Evolutionary conservation across 2,797 vertebrate genomes (phyloP).

Genomic region (Gymnothorax reevesii): DNA sequence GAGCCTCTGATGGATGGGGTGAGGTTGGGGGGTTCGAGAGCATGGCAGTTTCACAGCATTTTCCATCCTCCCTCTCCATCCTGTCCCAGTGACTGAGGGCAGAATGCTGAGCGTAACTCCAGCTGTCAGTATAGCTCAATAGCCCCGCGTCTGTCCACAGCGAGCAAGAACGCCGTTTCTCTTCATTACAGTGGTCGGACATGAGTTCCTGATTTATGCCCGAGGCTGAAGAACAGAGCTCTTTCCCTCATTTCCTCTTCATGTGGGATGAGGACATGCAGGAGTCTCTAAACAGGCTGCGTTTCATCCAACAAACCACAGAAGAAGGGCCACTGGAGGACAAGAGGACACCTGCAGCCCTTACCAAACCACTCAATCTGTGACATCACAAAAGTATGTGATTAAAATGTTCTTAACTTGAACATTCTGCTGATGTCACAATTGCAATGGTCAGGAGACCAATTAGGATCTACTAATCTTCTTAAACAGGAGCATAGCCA

Average conservation of each 20-base stretch:
- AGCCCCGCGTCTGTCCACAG: background rate
- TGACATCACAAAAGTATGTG: no score
- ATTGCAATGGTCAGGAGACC: no score
- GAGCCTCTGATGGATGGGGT: background rate
- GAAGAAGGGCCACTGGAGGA: background rate
- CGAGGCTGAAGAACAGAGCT: background rate
- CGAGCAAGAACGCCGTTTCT: background rate
- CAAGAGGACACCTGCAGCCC: background rate
- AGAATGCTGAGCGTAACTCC: background rate
- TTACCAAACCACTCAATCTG: background rate
- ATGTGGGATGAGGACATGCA: background rate
- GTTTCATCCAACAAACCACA: background rate
- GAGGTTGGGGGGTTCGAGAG: background rate
- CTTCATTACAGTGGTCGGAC: background rate
- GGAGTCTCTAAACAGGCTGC: background rate
- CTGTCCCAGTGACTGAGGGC: background rate
- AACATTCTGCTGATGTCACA: no score
- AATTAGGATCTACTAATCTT: no score
- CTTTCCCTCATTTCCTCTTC: background rate
- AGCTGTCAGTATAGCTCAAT: background rate
- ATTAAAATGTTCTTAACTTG: no score
- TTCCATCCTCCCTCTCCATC: no score
- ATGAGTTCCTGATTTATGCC: background rate
- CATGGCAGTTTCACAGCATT: background rate
- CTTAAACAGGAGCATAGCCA: no score